These are phyloP conservation scores for Prolemur simus DNA, from an alignment of 2,113 vertebrate genomes.

Conservation along the genomic window DNA sequence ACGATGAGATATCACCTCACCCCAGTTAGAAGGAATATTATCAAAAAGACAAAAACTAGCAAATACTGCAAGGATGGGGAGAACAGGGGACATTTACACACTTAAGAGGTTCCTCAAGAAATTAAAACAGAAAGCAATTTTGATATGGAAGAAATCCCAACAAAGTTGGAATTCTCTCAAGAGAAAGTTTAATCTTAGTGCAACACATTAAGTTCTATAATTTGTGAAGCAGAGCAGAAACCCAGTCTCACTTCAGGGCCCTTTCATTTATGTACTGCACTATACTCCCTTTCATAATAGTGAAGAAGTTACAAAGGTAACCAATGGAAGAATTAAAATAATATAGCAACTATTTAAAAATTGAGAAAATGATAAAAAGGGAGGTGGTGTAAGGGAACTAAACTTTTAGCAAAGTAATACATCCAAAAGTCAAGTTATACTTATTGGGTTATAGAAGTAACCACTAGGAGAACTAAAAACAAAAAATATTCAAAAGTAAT, in stretches of 20 bases:
- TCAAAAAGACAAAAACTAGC: background rate
- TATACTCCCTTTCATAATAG: background rate
- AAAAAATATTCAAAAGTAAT: background rate
- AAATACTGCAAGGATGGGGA: background rate
- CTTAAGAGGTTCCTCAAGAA: too few relatives aligned
- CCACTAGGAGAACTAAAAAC: background rate
- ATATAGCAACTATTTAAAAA: background rate
- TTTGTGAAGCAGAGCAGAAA: background rate
- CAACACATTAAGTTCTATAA: background rate
- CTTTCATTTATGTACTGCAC: background rate
- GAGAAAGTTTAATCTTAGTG: background rate
- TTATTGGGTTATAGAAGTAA: background rate
- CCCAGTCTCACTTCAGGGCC: background rate
- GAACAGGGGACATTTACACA: too few relatives aligned
- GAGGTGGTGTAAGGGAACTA: background rate
- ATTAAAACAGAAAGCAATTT: background rate
- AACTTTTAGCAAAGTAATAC: background rate
- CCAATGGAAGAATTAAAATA: background rate
- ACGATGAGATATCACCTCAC: too few relatives aligned
- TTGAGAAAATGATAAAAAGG: background rate
- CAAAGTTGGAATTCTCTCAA: background rate
- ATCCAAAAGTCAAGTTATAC: background rate
- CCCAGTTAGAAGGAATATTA: too few relatives aligned
- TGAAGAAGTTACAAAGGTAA: background rate
- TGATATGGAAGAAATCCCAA: background rate